Conservation (phyloP, 53 echinoderm and acorn worm species). For the Pentamera pediparva region DNA sequence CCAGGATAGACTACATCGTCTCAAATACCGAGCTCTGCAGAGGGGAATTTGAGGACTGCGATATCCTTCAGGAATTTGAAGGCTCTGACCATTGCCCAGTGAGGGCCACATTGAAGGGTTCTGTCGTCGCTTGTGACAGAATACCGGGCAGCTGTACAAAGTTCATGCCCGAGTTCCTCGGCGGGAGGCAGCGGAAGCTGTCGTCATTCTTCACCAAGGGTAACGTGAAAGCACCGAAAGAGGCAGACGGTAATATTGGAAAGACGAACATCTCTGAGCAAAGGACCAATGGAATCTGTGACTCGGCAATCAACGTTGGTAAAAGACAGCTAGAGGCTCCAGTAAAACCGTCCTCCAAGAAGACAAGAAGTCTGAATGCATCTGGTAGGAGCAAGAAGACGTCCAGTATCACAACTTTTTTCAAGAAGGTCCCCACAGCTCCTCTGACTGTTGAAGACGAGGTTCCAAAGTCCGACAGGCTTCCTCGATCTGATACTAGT, state of each 20-base stretch:
- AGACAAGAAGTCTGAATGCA: conserved; percentile 10
- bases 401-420: conserved; percentile 42
- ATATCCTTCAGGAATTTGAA: conserved; percentile 88
- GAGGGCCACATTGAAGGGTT: conserved; percentile 55
- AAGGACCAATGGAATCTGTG: too few relatives aligned
- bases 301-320: not conserved
- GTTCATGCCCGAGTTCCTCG: conserved; percentile 81
- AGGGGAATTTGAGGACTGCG: conserved; percentile 57
- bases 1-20: conserved; percentile 88
- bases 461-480: too few relatives aligned
- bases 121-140: conserved; percentile 23
- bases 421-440: conserved; percentile 8
- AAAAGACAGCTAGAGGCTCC: not conserved
- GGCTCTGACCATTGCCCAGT: conserved; percentile 99
- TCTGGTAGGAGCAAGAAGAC: conserved; percentile 4
- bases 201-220: conserved; percentile 76
- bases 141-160: conserved; percentile 74
- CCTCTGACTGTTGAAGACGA: too few relatives aligned
- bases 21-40: conserved; percentile 58
- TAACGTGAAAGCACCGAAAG: conserved; percentile 38
- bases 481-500: too few relatives aligned
- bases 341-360: conserved; percentile 25
- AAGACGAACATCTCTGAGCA: too few relatives aligned
- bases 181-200: conserved; percentile 77
- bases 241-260: not conserved